Base-by-base conservation (phyloP, 2,113 vertebrate species). In the Balaeniceps rex region DNA sequence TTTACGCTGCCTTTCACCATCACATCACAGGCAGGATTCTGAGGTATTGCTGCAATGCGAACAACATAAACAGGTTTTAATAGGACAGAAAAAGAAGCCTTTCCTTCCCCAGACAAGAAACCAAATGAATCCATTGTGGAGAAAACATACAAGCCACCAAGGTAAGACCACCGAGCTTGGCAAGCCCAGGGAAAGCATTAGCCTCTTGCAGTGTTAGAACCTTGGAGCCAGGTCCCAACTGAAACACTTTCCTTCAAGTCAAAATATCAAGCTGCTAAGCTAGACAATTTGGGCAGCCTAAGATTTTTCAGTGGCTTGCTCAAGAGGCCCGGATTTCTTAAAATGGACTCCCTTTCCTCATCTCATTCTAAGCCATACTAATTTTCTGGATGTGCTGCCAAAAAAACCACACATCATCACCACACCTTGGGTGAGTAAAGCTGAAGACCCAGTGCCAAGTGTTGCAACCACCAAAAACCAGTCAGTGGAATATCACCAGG, bases 361-460 rank as follows among this genome's bases (percentile, higher is more conserved):
- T 44, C n/a, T 71, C 13, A 29, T 76, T 76, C 54, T 79, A 83
- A 87, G 36, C 49, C 23, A 76, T 24, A 31, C 34, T 77, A 63
- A 46, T 88, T 96, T 90, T 90, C 82, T 49, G 70, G 40, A 57
- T 51, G 33, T 74, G 55, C 38, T 86, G 92, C 87, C 82, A 86
- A 83, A 87, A 40, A 9, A 47, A 12, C n/a, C 34, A 85, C 17
- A 33, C 46, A 68, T 94, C 88, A 83, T 60, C 57, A 61, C 96
- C 93, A 94, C 93, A 90, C 94, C 96, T 92, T 77, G 18, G 10
- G 38, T 93, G 88, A 93, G 58, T 71, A 96, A 94, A 94, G 38
- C 44, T 70, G 54, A 79, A 87, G 60, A 64, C 63, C 12, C 71
- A 55, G 49, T 0, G 22, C 63, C 71, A 93, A 33, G 26, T 70